Evolutionary conservation across 2,888 invertebrate species (phyloP), one percentile per base, ranked within the genome.

Genomic region (Drosophila mayaguana): DNA sequence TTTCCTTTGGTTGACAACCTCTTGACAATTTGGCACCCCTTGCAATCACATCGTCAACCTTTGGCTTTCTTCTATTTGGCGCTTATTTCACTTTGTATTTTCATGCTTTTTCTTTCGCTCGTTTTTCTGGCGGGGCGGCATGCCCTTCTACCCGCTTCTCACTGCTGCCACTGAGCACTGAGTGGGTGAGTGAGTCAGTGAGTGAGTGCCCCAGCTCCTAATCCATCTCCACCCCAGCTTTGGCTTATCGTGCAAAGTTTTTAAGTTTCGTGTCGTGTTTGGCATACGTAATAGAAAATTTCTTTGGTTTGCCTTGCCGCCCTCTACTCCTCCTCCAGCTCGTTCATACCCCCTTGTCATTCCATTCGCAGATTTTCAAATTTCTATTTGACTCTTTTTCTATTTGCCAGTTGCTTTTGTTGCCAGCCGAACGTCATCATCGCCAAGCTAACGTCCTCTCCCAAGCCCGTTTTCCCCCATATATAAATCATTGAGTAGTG

Each of bases 161-260:
- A 55, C 34, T 40, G 65, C 66, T 66, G 68, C 66, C 78, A 65
- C 57, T 66, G 68, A 66, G 67, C 65, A 63, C 38, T 70, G 78
- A 14, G 14, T 43, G 43, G 8, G n/a, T n/a, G 38, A 38, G 2
- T 46, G 46, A 50, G 50, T 20, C 32, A 12, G 32, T 3, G 60
- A 34, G 20, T 71, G 73, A 65, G 73, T 56, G 54, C 50, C 51
- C 51, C 64, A 54, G 46, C 66, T 62, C 55, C 80, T 73, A 64
- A 75, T 80, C 62, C 69, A 60, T 46, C 25, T 42, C 36, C 63
- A 20, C 55, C 42, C 43, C 56, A 70, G 68, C 59, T 70, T 74
- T 68, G 75, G 81, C 86, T 87, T 89, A 89, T 87, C 90, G 90
- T 77, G 89, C 84, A 90, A 88, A 90, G 90, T 89, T 88, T 89